Conservation (phyloP, 1,140 invertebrate species). For the Bombus affinis region DNA sequence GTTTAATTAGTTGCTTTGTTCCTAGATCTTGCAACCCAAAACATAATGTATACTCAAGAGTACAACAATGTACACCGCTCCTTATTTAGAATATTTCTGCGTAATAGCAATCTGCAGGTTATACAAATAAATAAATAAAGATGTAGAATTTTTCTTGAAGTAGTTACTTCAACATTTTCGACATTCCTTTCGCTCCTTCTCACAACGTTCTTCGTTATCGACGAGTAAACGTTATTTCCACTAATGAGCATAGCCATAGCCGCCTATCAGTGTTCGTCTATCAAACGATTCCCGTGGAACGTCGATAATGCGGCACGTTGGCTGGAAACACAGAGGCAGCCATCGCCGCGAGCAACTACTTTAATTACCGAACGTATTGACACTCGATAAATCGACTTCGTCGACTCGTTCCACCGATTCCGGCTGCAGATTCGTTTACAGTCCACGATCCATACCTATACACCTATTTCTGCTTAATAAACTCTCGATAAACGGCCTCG, state of each 20-base stretch:
- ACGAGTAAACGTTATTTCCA: constrained; percentile 24
- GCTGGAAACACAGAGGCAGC: constrained; percentile 3
- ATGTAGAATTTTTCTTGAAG: too few relatives aligned
- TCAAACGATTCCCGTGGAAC: constrained; percentile 12
- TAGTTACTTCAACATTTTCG: background rate
- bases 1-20: too few relatives aligned
- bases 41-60: too few relatives aligned
- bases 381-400: constrained; percentile 49
- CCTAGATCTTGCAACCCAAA: too few relatives aligned
- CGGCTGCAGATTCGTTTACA: constrained; percentile 34
- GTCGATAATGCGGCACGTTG: constrained; percentile 21
- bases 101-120: too few relatives aligned
- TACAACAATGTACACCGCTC: too few relatives aligned
- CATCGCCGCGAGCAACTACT: constrained; percentile 10
- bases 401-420: background rate
- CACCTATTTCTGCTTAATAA: background rate
- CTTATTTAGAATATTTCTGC: too few relatives aligned
- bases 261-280: background rate
- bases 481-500: background rate
- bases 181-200: background rate
- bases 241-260: constrained; percentile 7
- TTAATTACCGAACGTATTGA: constrained; percentile 49
- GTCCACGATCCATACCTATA: background rate
- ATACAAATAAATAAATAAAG: too few relatives aligned
- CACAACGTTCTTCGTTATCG: background rate